Conservation (phyloP, 2,113 vertebrate genomes). For the Daphoenositta chrysoptera region DNA sequence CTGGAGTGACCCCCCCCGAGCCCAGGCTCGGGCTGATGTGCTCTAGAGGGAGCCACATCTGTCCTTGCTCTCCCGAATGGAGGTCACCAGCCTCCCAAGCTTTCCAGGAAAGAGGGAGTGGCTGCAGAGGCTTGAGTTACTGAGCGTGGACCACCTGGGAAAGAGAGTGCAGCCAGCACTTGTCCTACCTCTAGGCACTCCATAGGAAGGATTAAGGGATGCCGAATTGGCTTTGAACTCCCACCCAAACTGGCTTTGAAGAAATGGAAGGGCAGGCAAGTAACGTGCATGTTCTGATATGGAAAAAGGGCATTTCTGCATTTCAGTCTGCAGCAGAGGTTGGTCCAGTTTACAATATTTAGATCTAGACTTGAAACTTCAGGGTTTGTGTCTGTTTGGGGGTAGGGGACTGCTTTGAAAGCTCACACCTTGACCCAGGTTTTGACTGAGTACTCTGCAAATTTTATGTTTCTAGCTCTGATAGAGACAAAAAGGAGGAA, state of each 20-base stretch:
- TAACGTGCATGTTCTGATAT: constrained; percentile 3
- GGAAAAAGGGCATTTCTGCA: not conserved
- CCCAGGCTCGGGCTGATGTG: not conserved
- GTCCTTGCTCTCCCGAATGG: not conserved
- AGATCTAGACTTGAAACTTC: not conserved
- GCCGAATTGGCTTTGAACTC: not conserved
- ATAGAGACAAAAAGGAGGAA: not conserved
- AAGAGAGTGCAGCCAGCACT: not conserved
- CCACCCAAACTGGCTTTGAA: not conserved
- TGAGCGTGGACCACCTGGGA: constrained; percentile 12
- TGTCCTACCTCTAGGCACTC: not conserved
- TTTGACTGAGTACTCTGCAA: not conserved
- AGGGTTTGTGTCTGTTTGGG: not conserved
- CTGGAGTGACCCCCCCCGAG: not conserved
- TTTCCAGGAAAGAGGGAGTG: constrained; percentile 67
- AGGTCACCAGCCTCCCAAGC: constrained; percentile 7
- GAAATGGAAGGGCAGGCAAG: constrained; percentile 59
- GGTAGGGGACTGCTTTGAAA: not conserved
- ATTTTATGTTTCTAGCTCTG: not conserved
- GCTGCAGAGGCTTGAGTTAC: not conserved
- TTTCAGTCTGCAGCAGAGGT: not conserved
- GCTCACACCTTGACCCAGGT: not conserved
- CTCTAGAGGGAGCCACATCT: constrained; percentile 29
- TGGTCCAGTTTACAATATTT: not conserved
- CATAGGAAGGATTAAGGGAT: not conserved